Base-by-base conservation (phyloP, 1,140 invertebrate species). In the Philaenus spumarius region DNA sequence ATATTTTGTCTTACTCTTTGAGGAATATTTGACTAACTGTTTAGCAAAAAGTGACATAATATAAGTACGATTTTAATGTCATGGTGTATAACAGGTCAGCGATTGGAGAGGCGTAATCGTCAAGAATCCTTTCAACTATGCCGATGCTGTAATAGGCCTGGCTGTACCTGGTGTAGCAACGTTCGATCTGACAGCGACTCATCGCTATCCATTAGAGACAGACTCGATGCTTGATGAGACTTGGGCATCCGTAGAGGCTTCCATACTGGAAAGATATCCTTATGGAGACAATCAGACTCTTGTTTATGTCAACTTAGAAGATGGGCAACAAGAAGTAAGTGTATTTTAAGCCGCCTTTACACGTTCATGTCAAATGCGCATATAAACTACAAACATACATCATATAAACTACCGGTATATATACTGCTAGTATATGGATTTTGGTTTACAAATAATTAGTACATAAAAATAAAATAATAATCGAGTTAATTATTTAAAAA, bases 91-190 rank as follows among this genome's bases (percentile, higher is more conserved):
- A 4, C 67, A 87, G 82, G 79, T 75, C 62, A 77, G 80, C 34
- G 75, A 78, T 60, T 92, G 89, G 87, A 75, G 75, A 63, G 87
- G 87, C 14, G 66, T 93, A 52, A 77, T 73, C 24, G 79, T 90
- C 43, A 77, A 73, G 2, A 80, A 89, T 75, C 84, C 89, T 7
- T 92, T 93, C 63, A 77, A 82, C 59, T 77, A 86, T 56, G 86
- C 90, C 23, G 84, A 89, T 73, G 86, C 85, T 34, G 78, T 87
- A 46, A 84, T 92, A 22, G 80, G 81, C 30, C 75, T 93, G 30
- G 81, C 81, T 35, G 76, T 93, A 39, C 83, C 87, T 72, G 88
- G 87, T 56, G 72, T 87, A 6, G 72, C 74, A n/a, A 68, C 68
- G 22, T 55, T 77, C n/a, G 64, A 70, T 39, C 64, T 66, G 6